phyloP scores from a whole-genome alignment of 2,888 invertebrate species.

The Lepidonotus clava region DNA sequence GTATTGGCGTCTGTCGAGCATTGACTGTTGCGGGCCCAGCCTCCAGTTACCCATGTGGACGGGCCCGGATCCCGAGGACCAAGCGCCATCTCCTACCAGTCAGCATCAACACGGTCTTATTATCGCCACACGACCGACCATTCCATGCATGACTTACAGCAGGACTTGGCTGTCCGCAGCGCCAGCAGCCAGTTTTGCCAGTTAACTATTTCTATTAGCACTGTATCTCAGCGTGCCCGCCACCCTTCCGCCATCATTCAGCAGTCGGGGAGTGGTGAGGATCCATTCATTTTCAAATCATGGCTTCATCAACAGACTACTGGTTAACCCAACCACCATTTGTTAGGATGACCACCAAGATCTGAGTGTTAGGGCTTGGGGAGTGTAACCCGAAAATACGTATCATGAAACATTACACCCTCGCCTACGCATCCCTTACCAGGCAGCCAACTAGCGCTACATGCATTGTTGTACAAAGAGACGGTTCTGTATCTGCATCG shows the following conservation, averaged over 20 bases:
- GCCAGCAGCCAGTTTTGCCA: neutral
- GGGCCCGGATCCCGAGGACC: neutral
- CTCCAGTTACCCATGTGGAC: neutral
- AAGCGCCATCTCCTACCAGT: neutral
- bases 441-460: slow-evolving; percentile 38
- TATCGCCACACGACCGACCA: neutral
- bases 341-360: neutral
- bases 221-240: neutral
- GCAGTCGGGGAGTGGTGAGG: neutral
- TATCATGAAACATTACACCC: too few species aligned
- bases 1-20: too few species aligned
- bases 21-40: too few species aligned
- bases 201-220: neutral
- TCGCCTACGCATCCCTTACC: neutral
- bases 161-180: neutral
- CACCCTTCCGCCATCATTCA: too few species aligned
- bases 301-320: neutral
- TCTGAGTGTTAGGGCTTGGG: slow-evolving; percentile 20
- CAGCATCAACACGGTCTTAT: neutral
- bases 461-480: neutral
- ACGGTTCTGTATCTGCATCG: neutral
- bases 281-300: neutral
- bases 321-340: neutral
- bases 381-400: too few species aligned
- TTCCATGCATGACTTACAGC: slow-evolving; percentile 41